Evolutionary conservation across 1,140 invertebrate species (phyloP).

Genomic region (Diorhabda carinulata): DNA sequence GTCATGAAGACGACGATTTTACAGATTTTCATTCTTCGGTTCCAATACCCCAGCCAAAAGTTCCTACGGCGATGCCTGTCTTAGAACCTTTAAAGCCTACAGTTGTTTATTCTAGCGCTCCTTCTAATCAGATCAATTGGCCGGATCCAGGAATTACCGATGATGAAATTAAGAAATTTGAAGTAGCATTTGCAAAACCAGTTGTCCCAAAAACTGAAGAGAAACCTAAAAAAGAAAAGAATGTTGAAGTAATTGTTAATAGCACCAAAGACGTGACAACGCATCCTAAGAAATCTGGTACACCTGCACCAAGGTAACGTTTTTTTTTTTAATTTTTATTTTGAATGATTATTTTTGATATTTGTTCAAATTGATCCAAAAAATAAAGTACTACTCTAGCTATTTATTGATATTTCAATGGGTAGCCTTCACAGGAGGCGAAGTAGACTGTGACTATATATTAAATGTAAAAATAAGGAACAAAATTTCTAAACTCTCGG

Average conservation of each 20-base stretch:
- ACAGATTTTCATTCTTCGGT: constrained; percentile 39
- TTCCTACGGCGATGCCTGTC: constrained; percentile 14
- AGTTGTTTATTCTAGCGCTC: constrained; percentile 16
- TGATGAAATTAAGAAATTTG: constrained; percentile 53
- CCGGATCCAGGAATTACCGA: constrained; percentile 61
- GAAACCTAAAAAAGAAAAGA: constrained; percentile 8
- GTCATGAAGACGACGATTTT: constrained; percentile 37
- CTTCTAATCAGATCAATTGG: constrained; percentile 54
- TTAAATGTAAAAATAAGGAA: no score
- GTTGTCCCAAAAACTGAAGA: not conserved
- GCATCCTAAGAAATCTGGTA: not conserved
- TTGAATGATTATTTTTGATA: no score
- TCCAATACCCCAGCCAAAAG: constrained; percentile 13
- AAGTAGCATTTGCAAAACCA: constrained; percentile 31
- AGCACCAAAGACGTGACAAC: not conserved
- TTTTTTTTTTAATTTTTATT: no score
- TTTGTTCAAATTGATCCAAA: no score
- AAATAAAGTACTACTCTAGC: no score
- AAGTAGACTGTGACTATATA: no score
- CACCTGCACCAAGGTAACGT: no score
- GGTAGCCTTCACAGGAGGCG: no score
- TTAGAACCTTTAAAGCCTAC: constrained; percentile 34
- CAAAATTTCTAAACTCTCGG: no score
- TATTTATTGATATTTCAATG: no score
- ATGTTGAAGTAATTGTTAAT: not conserved